Evolutionary conservation across 2,888 invertebrate genomes (phyloP).

Genomic region (Willowsia nigromaculata): DNA sequence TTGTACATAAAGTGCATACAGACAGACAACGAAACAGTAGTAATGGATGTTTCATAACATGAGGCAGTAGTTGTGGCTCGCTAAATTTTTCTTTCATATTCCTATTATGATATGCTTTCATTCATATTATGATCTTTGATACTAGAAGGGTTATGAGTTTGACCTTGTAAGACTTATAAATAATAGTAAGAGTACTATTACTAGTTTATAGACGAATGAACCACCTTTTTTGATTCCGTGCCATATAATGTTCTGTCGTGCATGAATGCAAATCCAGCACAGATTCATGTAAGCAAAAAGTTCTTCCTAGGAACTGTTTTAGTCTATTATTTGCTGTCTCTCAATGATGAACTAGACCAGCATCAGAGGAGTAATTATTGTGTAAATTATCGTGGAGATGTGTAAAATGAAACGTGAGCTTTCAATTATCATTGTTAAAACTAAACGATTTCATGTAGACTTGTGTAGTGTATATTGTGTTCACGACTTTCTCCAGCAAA

Average conservation of each 20-base stretch:
- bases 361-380: background rate
- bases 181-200: conserved; percentile 64
- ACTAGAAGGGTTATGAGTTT: conserved; percentile 65
- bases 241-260: conserved; percentile 68
- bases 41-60: conserved; percentile 42
- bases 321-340: conserved; percentile 59
- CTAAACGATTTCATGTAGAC: background rate
- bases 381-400: background rate
- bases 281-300: conserved; percentile 50
- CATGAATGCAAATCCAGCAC: conserved; percentile 73
- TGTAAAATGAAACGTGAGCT: background rate
- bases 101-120: conserved; percentile 43
- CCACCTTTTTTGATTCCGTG: conserved; percentile 70
- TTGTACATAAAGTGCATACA: too few relatives aligned
- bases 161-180: conserved; percentile 67
- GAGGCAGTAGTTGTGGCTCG: conserved; percentile 22
- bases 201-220: conserved; percentile 52
- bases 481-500: too few relatives aligned
- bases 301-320: conserved; percentile 63
- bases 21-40: background rate
- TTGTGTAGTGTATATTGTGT: background rate
- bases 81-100: conserved; percentile 17
- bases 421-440: background rate
- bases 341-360: conserved; percentile 24
- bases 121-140: conserved; percentile 42